A percentile compares a stretch with the other conserved stretches of the same genome.
These are phyloP conservation scores for Agrotis segetum DNA, from an alignment of 2,888 invertebrate species.

Conservation along the genomic window DNA sequence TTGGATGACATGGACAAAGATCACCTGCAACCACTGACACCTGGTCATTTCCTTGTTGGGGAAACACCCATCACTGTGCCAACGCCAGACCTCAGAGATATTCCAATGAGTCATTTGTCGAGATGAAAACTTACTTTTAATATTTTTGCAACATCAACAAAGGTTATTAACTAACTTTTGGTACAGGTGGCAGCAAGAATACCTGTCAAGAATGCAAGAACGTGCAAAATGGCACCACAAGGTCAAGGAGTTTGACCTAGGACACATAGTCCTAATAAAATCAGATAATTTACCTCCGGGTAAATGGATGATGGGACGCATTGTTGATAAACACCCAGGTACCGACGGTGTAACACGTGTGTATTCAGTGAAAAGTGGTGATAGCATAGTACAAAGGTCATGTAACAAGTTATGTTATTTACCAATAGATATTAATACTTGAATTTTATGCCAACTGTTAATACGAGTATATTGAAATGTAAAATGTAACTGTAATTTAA, in stretches of 20 bases:
- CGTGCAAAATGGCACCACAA: conserved; percentile 56
- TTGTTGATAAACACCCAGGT: conserved; percentile 57
- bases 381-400: no score
- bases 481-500: no score
- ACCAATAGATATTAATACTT: conserved; percentile 30
- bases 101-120: conserved; percentile 34
- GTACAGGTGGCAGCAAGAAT: conserved; percentile 58
- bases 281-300: conserved; percentile 55
- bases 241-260: conserved; percentile 46
- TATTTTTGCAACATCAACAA: conserved; percentile 60
- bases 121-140: no score
- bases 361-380: conserved; percentile 54
- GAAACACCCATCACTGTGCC: conserved; percentile 53
- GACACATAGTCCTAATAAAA: conserved; percentile 63
- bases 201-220: conserved; percentile 53
- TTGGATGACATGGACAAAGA: neutral
- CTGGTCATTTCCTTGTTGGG: conserved; percentile 63
- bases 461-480: no score
- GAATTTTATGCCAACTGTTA: neutral
- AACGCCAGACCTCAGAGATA: conserved; percentile 24
- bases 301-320: conserved; percentile 58
- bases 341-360: conserved; percentile 57
- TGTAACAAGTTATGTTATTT: conserved; percentile 56
- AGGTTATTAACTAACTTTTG: conserved; percentile 60
- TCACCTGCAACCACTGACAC: conserved; percentile 50